A percentile compares a stretch with the other conserved stretches of the same genome.
Conservation (phyloP, 2,888 invertebrate species). For the Anorthoa munda region DNA sequence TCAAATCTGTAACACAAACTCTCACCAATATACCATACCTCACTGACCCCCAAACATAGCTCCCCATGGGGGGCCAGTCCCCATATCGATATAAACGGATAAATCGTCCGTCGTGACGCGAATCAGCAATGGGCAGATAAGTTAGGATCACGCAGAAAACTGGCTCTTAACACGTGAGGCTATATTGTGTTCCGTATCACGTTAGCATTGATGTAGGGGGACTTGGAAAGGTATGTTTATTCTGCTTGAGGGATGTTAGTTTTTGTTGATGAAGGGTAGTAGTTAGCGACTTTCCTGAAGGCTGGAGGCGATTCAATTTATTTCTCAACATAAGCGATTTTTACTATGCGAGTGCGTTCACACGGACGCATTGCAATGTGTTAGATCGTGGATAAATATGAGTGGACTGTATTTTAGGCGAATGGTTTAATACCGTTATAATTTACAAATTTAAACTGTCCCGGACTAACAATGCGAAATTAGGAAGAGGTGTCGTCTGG, state of each 20-base stretch:
- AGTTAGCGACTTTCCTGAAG: no score
- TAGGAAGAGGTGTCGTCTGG: no score
- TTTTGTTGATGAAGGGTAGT: background rate
- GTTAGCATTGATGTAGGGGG: conserved; percentile 25
- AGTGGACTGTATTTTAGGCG: no score
- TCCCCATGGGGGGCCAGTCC: conserved; percentile 37
- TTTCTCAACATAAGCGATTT: no score
- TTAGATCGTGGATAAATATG: no score
- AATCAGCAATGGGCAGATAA: conserved; percentile 67
- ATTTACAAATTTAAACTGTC: no score
- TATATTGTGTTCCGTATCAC: conserved; percentile 60
- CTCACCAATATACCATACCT: background rate
- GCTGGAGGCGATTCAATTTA: no score
- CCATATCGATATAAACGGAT: conserved; percentile 73
- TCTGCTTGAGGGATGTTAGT: background rate
- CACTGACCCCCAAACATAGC: conserved; percentile 40
- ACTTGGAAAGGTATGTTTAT: conserved; percentile 21
- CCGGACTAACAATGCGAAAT: no score
- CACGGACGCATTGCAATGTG: no score
- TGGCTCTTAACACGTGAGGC: conserved; percentile 66
- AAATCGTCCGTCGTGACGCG: conserved; percentile 74
- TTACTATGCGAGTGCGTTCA: no score
- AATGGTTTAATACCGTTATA: no score
- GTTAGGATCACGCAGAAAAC: conserved; percentile 66
- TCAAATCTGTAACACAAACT: conserved; percentile 32